Evolutionary conservation across 2,888 invertebrate species (phyloP), one percentile per base, ranked within the genome.

Genomic region (Dendrolimus houi): DNA sequence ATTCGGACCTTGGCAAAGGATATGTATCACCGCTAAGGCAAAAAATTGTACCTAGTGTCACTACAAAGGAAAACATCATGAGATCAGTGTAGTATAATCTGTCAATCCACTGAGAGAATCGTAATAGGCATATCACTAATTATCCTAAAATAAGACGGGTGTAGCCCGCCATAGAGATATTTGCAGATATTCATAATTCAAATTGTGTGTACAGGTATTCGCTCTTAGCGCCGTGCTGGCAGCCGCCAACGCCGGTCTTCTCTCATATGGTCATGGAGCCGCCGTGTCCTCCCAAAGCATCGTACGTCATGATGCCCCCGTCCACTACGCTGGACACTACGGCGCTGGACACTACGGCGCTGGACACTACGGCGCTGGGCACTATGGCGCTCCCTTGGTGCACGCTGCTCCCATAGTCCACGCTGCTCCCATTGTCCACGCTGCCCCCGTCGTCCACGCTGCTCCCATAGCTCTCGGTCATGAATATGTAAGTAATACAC

Each of bases 221-320:
- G 83, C 85, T 66, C 72, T 91, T 66, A 79, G 86, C 81, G 85
- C 89, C 75, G 77, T 91, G 75, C 69, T 91, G 87, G 87, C 86
- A 59, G 83, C 92, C 40, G 91, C 91, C 69, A 91, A 87, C 72
- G 93, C 92, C 55, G 93, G 93, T 59, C 76, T 93, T 64, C 87
- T 85, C 70, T 85, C 81, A 59, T 69, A 72, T 62, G 87, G 87
- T 76, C 90, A 91, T 71, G 72, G 75, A 7, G 17, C 58, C 10
- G 90, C 88, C n/a, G 79, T 89, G 42, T 91, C 91, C n/a, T 90
- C 90, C 52, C 91, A 91, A 67, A 90, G 86, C 83, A 89, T 91
- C 68, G 76, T 91, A 60, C 87, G 85, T 58, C 89, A 89, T 59
- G 89, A 87, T 58, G 77, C 81, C 17, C 86, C 88, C 6, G 81